These are phyloP conservation scores for Tortricodes alternella DNA, from an alignment of 2,888 invertebrate species.

Conservation along the genomic window DNA sequence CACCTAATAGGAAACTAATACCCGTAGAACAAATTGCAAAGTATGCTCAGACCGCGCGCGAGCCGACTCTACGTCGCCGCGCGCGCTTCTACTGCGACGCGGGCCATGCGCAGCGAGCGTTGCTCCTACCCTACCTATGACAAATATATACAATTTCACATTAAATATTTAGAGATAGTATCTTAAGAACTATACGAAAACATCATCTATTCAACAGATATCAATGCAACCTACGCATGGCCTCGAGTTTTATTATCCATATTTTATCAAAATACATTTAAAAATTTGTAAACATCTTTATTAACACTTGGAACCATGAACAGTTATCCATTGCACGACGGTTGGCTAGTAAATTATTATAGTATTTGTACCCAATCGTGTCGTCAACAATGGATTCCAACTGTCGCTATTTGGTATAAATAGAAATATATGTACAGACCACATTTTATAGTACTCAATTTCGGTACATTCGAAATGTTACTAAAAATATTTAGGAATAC, in stretches of 20 bases:
- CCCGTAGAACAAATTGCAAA: slow-evolving; percentile 81
- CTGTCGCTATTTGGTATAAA: slow-evolving; percentile 9
- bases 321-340: background rate
- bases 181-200: slow-evolving; percentile 27
- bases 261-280: slow-evolving; percentile 25
- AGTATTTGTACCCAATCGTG: background rate
- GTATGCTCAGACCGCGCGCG: slow-evolving; percentile 44
- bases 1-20: slow-evolving; percentile 82
- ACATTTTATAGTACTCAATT: slow-evolving; percentile 15
- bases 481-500: slow-evolving; percentile 32
- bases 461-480: slow-evolving; percentile 14
- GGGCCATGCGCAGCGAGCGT: slow-evolving; percentile 16
- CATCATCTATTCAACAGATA: slow-evolving; percentile 29
- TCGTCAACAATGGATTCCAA: slow-evolving; percentile 7
- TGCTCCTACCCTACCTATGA: slow-evolving; percentile 12
- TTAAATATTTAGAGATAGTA: slow-evolving; percentile 26
- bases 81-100: background rate
- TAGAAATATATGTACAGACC: slow-evolving; percentile 21
- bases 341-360: background rate
- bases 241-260: slow-evolving; percentile 23
- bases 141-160: slow-evolving; percentile 27
- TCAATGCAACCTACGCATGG: slow-evolving; percentile 49
- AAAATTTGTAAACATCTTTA: slow-evolving; percentile 21
- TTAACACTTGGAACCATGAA: slow-evolving; percentile 23
- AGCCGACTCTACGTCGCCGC: slow-evolving; percentile 14